Evolutionary conservation across 2,797 vertebrate species (phyloP), one percentile per base, ranked within the genome.

Genomic region (Valencia hispanica): DNA sequence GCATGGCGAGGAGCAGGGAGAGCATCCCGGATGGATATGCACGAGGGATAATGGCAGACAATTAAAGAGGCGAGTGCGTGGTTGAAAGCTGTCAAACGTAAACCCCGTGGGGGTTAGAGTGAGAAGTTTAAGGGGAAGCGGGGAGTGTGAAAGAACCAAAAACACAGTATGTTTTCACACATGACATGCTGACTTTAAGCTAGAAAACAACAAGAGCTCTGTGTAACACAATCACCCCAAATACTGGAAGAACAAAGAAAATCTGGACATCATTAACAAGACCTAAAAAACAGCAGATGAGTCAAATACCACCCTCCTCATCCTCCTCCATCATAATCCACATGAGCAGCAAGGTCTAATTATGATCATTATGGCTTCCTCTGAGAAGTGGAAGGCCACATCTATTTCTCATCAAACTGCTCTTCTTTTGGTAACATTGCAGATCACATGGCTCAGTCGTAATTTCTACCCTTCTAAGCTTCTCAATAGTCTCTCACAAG

Each of bases 401-500:
- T 97, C 96, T 97, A 98, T 98, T 98, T 97, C 99, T 96, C 97
- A 98, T 97, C 97, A 98, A 97, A 97, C 96, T 95, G 90, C 94
- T 97, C 96, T 96, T 95, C 96, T 97, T 89, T 88, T 83, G 83
- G 87, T 75, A 79, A 61, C 65, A 53, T 72, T 74, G 78, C 77
- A 70, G 68, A 82, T 72, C 65, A 70, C 75, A 61, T 75, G 78
- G 93, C 93, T 86, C 81, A 87, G 87, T 79, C 88, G 89, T 95
- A 94, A 94, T 95, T 95, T 94, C 88, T 87, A 93, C 90, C 90
- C 90, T 89, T 94, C 94, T 94, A 92, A 94, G 93, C 92, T 83
- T 81, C 79, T 86, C 89, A 92, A 89, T 94, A 88, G 88, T 94
- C 92, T 87, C 89, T 93, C 91, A 93, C 90, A 93, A 93, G 91